A percentile compares a stretch with the other conserved stretches of the same genome.
These are phyloP conservation scores for Grammomys dolichurus DNA, from an alignment of 2,113 vertebrate species.

Conservation along the genomic window DNA sequence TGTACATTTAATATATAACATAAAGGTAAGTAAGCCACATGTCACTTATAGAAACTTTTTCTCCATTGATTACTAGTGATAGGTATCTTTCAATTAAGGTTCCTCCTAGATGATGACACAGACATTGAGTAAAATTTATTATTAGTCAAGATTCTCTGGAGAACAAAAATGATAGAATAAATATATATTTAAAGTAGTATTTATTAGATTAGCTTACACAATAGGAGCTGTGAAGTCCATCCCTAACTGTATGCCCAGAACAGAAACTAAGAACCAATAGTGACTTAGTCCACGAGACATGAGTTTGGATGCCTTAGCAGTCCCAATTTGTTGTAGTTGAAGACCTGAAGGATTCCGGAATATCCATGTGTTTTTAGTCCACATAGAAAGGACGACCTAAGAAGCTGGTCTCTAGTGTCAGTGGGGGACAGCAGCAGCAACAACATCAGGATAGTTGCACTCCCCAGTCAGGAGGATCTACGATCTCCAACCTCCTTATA, in stretches of 20 bases:
- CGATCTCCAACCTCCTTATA: too few species aligned
- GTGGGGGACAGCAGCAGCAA: not conserved
- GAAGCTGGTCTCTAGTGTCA: too few species aligned
- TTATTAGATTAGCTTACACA: not conserved
- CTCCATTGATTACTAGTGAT: not conserved
- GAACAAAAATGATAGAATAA: not conserved
- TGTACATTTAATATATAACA: not conserved
- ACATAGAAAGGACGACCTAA: not conserved
- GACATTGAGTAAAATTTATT: not conserved
- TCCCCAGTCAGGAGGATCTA: not conserved
- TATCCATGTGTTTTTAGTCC: not conserved
- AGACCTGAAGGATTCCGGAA: not conserved
- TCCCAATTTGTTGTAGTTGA: not conserved
- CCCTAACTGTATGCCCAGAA: not conserved
- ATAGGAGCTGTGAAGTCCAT: not conserved
- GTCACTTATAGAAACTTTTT: not conserved
- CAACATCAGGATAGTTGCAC: not conserved
- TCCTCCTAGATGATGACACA: conserved; percentile 24
- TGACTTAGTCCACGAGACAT: not conserved
- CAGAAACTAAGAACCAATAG: not conserved
- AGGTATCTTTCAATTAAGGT: not conserved
- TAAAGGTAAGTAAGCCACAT: conserved; percentile 4
- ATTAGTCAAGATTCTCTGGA: not conserved
- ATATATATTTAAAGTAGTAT: not conserved
- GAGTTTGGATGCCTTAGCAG: not conserved